Conservation (phyloP, 2,888 invertebrate genomes). For the Apoda limacodes region DNA sequence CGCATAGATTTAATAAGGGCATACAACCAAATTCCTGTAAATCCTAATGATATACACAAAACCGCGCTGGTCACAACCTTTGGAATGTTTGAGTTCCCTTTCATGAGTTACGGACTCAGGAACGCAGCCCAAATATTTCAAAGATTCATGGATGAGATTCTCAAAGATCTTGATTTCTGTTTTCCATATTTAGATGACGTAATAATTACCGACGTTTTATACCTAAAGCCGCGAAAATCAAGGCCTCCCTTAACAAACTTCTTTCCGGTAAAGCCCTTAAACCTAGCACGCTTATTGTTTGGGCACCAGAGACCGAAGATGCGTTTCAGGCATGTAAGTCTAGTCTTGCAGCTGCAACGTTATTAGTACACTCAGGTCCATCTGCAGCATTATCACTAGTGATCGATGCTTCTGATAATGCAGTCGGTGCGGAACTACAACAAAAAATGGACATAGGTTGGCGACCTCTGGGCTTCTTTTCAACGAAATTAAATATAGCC, state of each 20-base stretch:
- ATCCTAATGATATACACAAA: constrained; percentile 25
- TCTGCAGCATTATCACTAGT: constrained; percentile 21
- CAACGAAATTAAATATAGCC: constrained; percentile 23
- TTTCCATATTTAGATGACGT: constrained; percentile 6
- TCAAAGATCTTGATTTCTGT: constrained; percentile 4
- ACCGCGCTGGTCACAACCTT: constrained; percentile 27
- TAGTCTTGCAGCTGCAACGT: too few species aligned
- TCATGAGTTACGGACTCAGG: constrained; percentile 31
- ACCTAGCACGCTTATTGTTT: too few species aligned
- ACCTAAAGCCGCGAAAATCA: too few species aligned
- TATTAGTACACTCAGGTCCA: too few species aligned
- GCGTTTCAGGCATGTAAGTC: too few species aligned
- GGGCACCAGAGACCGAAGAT: too few species aligned
- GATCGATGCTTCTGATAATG: constrained; percentile 29
- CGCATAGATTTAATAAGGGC: constrained; percentile 18
- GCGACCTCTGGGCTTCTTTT: constrained; percentile 29
- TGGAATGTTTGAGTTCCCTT: constrained; percentile 26
- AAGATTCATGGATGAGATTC: constrained; percentile 26
- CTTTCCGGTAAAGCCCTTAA: too few species aligned
- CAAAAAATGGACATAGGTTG: constrained; percentile 19
- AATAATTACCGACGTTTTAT: too few species aligned
- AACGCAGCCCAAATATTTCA: constrained; percentile 39
- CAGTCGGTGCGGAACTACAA: constrained; percentile 31
- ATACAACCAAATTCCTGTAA: constrained; percentile 33
- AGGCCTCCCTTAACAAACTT: too few species aligned